phyloP scores from a whole-genome alignment of 2,888 invertebrate genomes.

The Holacanthella duospinosa region DNA sequence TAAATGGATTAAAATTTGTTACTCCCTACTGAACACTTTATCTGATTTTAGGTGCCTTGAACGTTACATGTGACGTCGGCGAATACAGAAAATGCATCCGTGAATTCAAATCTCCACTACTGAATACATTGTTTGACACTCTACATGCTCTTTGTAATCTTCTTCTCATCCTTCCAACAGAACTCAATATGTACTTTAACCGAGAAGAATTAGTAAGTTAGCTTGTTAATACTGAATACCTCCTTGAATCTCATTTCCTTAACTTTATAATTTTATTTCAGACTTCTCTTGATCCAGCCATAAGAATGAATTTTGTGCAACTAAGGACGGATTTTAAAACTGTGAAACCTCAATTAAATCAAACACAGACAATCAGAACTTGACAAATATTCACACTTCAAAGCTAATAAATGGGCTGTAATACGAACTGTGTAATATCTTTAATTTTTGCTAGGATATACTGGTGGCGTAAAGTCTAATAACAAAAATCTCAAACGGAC shows the following conservation, averaged over 20 bases:
- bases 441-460: not conserved
- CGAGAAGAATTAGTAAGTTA: constrained; percentile 87
- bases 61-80: constrained; percentile 94
- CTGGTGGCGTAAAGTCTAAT: not conserved
- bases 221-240: too few relatives aligned
- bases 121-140: constrained; percentile 84
- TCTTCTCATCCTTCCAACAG: constrained; percentile 87
- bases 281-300: constrained; percentile 80
- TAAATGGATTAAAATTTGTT: constrained; percentile 4
- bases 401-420: too few relatives aligned
- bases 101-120: constrained; percentile 61
- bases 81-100: constrained; percentile 88
- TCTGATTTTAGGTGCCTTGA: constrained; percentile 72
- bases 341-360: constrained; percentile 53
- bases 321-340: constrained; percentile 86
- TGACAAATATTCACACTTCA: too few relatives aligned
- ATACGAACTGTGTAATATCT: not conserved
- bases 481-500: not conserved
- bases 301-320: constrained; percentile 86
- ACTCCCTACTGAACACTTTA: not conserved
- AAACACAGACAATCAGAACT: constrained; percentile 3
- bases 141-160: constrained; percentile 92
- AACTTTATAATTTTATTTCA: constrained; percentile 49
- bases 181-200: constrained; percentile 86
- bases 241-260: too few relatives aligned